These are phyloP conservation scores for Endomychus coccineus DNA, from an alignment of 2,888 invertebrate genomes.

Conservation along the genomic window DNA sequence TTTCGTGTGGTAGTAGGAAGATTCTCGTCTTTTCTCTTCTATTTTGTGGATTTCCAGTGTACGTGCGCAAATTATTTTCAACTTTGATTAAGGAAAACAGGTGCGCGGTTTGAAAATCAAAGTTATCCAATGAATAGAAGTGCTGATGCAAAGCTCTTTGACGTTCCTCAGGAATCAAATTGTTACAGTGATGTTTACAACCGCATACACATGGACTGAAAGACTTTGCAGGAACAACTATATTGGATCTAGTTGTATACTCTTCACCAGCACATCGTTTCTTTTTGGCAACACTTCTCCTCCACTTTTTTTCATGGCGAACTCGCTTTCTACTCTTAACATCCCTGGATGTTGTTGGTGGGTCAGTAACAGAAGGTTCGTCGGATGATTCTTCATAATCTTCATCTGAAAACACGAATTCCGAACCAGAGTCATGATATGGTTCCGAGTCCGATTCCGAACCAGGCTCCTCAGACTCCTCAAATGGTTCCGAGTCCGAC, in stretches of 20 bases:
- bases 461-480: slow-evolving; percentile 1
- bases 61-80: slow-evolving; percentile 2
- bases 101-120: too few relatives aligned
- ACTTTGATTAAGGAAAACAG: too few relatives aligned
- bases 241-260: slow-evolving; percentile 2
- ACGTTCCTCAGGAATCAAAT: slow-evolving; percentile 6
- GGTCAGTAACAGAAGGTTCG: background rate
- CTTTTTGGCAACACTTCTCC: slow-evolving; percentile 3
- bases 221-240: slow-evolving; percentile 5
- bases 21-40: slow-evolving; percentile 7
- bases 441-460: slow-evolving; percentile 2
- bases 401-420: slow-evolving; percentile 3
- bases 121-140: too few relatives aligned
- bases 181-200: slow-evolving; percentile 1
- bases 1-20: slow-evolving; percentile 7
- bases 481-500: slow-evolving; percentile 1
- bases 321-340: slow-evolving; percentile 1
- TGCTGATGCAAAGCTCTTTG: background rate
- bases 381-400: background rate
- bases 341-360: too few relatives aligned
- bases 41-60: slow-evolving; percentile 4
- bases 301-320: slow-evolving; percentile 5
- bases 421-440: slow-evolving; percentile 2
- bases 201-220: slow-evolving; percentile 1
- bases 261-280: slow-evolving; percentile 6